Evolutionary conservation across 1,140 invertebrate species (phyloP), one percentile per base, ranked within the genome.

Genomic region (Macrocentrus cingulum): DNA sequence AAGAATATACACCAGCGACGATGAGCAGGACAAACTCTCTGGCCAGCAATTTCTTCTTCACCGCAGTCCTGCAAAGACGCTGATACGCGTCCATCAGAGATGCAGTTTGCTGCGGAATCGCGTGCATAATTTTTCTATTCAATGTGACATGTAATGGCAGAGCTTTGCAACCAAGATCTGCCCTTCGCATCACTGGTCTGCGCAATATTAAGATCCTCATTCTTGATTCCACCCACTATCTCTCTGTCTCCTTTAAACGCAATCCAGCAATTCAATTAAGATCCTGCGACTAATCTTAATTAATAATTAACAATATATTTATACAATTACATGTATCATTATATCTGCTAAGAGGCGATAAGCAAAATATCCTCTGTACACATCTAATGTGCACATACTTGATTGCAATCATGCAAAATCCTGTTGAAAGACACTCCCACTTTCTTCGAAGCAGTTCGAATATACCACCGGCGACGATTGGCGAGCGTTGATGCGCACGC

Each of bases 241-340:
- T 36, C 16, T 11, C n/a, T n/a, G 3, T 13, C 32, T 11, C 51
- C 13, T 39, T 15, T 34, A 51, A 36, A 25, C 32, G 18, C 25
- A 29, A 49, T 49, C 23, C 15, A 29, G 7, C 61, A 59, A 73
- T 72, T 74, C 72, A 74, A 74, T 74, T 74, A 74, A 62, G 65
- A 66, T 3, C 15, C 8, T 39, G 59, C 55, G 60, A 55, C 65
- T 63, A 71, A 73, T 73, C 71, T 71, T 70, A 71, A 72, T 74
- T 67, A 69, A 71, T 71, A 70, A 75, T 75, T 71, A 71, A 74
- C 67, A 71, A 72, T 75, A 71, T 72, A 71, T 72, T 74, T 74
- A 68, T 71, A 66, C 67, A 71, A 70, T 73, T 72, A n/a, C n/a
- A 70, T 67, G 61, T 61, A 42, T 67, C 71, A 71, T 72, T 71